Evolutionary conservation across 2,888 invertebrate genomes (phyloP).

Genomic region (Unio pictorum): DNA sequence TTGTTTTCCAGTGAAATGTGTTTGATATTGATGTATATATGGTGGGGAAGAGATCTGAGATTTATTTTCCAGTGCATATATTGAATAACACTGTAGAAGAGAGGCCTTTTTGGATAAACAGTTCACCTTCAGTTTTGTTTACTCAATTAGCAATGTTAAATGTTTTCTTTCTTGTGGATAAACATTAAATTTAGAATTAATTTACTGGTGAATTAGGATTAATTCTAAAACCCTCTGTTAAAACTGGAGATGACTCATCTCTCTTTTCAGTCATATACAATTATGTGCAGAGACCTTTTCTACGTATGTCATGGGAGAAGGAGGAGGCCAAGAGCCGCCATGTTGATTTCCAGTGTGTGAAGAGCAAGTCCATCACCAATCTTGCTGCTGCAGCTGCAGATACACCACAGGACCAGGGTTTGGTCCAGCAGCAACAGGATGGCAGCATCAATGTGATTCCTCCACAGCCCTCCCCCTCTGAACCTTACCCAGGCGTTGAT

Average conservation of each 20-base stretch:
- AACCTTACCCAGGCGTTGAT: conserved; percentile 64
- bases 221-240: neutral
- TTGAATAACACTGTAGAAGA: no score
- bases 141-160: no score
- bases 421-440: conserved; percentile 59
- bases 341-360: conserved; percentile 99
- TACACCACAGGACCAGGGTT: conserved; percentile 77
- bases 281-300: conserved; percentile 98
- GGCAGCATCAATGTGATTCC: conserved; percentile 71
- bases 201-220: neutral
- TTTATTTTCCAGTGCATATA: no score
- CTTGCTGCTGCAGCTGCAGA: conserved; percentile 92
- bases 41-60: no score
- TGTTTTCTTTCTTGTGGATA: no score
- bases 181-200: neutral
- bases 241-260: neutral
- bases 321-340: conserved; percentile 99
- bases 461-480: conserved; percentile 70
- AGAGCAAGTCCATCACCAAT: conserved; percentile 97
- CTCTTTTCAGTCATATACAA: conserved; percentile 89
- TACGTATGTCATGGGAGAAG: conserved; percentile 99
- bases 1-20: no score
- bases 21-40: no score
- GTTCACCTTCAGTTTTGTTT: no score
- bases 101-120: no score